Evolutionary conservation across 2,113 vertebrate species (phyloP).

Genomic region (Sprattus sprattus): DNA sequence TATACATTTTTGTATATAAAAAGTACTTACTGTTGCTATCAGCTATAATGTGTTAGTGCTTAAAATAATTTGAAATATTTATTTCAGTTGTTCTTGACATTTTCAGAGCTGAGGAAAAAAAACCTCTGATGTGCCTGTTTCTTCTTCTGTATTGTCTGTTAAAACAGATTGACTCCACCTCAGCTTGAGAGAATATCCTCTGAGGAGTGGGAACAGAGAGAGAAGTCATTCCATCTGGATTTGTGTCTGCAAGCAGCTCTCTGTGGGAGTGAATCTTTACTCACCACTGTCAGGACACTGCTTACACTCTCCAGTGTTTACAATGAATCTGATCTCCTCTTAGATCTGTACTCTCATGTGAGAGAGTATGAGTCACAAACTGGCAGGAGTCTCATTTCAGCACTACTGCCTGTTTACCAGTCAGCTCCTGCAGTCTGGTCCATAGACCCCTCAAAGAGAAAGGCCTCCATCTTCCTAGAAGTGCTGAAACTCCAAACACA

Average conservation of each 20-base stretch:
- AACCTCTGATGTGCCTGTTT: too few relatives aligned
- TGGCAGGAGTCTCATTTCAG: constrained; percentile 24
- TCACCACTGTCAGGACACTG: not conserved
- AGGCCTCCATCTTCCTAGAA: constrained; percentile 30
- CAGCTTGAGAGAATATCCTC: not conserved
- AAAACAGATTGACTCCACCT: not conserved
- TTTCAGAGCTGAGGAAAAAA: not conserved
- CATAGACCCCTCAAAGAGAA: constrained; percentile 31
- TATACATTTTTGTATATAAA: too few relatives aligned
- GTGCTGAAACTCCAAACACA: constrained; percentile 41
- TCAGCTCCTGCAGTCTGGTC: constrained; percentile 26
- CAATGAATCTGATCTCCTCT: constrained; percentile 19
- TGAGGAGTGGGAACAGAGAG: not conserved
- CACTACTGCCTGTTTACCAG: constrained; percentile 20
- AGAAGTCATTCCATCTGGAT: not conserved
- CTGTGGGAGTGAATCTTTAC: not conserved
- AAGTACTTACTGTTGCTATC: too few relatives aligned
- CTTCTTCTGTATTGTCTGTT: not conserved
- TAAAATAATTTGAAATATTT: too few relatives aligned
- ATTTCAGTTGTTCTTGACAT: too few relatives aligned
- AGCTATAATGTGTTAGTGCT: too few relatives aligned
- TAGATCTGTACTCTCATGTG: constrained; percentile 34
- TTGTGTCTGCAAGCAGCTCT: not conserved
- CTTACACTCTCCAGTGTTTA: not conserved
- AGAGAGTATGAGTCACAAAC: constrained; percentile 40